phyloP scores from a whole-genome alignment of 2,113 vertebrate species.

The Oryzias javanicus region DNA sequence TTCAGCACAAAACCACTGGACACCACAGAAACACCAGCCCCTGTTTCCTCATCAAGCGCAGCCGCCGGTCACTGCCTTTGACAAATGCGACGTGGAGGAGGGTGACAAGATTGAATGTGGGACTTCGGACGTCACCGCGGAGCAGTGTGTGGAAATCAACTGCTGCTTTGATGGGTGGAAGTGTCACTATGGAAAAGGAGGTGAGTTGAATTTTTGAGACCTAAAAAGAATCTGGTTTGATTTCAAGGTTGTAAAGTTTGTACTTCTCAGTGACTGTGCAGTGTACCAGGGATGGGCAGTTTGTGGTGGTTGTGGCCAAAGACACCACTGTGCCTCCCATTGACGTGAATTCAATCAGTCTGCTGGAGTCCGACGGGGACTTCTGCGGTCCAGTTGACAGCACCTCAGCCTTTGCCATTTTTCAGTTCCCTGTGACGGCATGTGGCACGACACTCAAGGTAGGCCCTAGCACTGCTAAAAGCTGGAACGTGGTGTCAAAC shows the following conservation, averaged over 20 bases:
- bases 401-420: conserved; percentile 64
- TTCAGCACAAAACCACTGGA: conserved; percentile 29
- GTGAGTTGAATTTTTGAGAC: conserved; percentile 28
- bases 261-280: conserved; percentile 72
- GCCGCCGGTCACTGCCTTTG: conserved; percentile 13
- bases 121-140: conserved; percentile 26
- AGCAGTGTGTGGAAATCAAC: conserved; percentile 60
- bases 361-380: conserved; percentile 44
- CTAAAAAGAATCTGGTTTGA: neutral
- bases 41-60: conserved; percentile 2
- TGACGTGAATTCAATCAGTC: conserved; percentile 59
- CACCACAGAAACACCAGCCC: conserved; percentile 12
- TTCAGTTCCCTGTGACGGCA: conserved; percentile 70
- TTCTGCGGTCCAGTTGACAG: conserved; percentile 52
- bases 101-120: conserved; percentile 64
- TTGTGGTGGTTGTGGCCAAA: conserved; percentile 71
- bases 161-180: conserved; percentile 66
- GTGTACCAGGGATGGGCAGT: conserved; percentile 75
- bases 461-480: too few species aligned
- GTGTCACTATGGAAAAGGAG: conserved; percentile 73
- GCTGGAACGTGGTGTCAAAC: too few species aligned
- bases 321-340: conserved; percentile 62
- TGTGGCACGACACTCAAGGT: conserved; percentile 69
- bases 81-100: conserved; percentile 60
- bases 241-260: neutral